Base-by-base conservation (phyloP, 2,113 vertebrate genomes). In the Muntiacus reevesi region DNA sequence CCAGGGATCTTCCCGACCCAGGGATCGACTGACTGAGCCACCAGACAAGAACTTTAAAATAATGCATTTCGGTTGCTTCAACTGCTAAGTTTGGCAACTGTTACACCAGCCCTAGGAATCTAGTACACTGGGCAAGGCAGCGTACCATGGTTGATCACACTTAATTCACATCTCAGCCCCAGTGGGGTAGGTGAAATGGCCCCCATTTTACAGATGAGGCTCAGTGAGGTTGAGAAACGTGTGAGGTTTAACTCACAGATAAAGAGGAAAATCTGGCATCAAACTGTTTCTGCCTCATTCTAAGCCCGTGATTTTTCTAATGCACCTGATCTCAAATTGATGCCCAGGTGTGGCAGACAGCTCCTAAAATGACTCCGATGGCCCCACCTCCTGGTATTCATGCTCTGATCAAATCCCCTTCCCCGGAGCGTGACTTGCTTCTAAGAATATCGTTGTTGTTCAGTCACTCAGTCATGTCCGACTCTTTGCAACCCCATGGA, bases 321-420 rank as follows among this genome's bases (percentile, higher is more conserved):
- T 0, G 45, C 25, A 87, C 8, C 1, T 15, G 17, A 36, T 4
- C 45, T 36, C 45, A 47, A 5, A 4, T 14, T 17, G 15, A 13
- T 6, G 23, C 64, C 50, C 5, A 2, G 5, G 2, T 1, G 7
- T 0, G 2, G 12, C 43, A 1, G 36, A n/a, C 5, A 3, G 43
- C 78, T 17, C 52, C 90, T 13, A 7, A 28, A 16, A 16, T 0
- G 16, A 28, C 52, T 30, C n/a, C 60, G 30, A 3, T 3, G 8
- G 7, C 52, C 60, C 33, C 17, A 2, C 33, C 14, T n/a, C 52
- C 43, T 10, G 33, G 67, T 23, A 36, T 19, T 82, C 12, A 1
- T 9, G 11, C 19, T 50, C 83, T 23, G 12, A n/a, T 8, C 54
- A 50, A 25, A 52, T 10, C 84, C 33, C 50, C 28, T 40, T 10